Percentiles rank a stretch among this genome's conserved stretches.
These are phyloP conservation scores for Hydrolagus affinis DNA, from an alignment of 2,113 vertebrate species.

Conservation along the genomic window DNA sequence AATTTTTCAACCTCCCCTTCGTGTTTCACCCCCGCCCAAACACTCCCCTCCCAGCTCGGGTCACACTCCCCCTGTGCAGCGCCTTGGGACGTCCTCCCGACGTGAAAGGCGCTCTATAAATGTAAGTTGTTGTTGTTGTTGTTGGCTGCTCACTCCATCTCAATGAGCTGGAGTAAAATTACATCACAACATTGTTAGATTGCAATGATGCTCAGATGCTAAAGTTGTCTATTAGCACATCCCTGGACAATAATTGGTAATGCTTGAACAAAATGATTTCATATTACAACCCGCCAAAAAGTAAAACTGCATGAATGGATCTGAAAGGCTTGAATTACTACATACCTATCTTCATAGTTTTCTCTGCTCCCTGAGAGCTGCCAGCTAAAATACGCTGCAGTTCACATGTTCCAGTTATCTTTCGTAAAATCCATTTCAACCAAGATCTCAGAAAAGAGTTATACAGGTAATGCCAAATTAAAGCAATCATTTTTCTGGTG, in stretches of 20 bases:
- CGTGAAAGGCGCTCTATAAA: too few relatives aligned
- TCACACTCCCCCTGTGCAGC: too few relatives aligned
- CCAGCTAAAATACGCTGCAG: constrained; percentile 74
- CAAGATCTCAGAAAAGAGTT: constrained; percentile 74
- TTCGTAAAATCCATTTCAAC: constrained; percentile 82
- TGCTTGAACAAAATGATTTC: background rate
- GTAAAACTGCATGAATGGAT: background rate
- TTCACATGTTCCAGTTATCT: constrained; percentile 76
- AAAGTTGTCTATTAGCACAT: background rate
- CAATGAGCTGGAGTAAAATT: too few relatives aligned
- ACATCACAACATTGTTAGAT: too few relatives aligned
- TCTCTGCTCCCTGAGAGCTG: constrained; percentile 56
- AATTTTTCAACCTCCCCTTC: too few relatives aligned
- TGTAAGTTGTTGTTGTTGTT: too few relatives aligned
- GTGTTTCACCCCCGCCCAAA: too few relatives aligned
- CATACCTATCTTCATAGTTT: constrained; percentile 72
- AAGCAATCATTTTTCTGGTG: constrained; percentile 66
- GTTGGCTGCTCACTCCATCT: too few relatives aligned
- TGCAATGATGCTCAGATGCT: too few relatives aligned
- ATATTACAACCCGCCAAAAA: background rate
- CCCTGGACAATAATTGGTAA: background rate
- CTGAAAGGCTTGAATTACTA: background rate
- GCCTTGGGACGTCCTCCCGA: too few relatives aligned
- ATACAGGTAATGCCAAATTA: constrained; percentile 76
- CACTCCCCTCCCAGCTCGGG: too few relatives aligned